Evolutionary conservation across 2,113 vertebrate genomes (phyloP), one percentile per base, ranked within the genome.

Genomic region (Microcebus ravelobensis): DNA sequence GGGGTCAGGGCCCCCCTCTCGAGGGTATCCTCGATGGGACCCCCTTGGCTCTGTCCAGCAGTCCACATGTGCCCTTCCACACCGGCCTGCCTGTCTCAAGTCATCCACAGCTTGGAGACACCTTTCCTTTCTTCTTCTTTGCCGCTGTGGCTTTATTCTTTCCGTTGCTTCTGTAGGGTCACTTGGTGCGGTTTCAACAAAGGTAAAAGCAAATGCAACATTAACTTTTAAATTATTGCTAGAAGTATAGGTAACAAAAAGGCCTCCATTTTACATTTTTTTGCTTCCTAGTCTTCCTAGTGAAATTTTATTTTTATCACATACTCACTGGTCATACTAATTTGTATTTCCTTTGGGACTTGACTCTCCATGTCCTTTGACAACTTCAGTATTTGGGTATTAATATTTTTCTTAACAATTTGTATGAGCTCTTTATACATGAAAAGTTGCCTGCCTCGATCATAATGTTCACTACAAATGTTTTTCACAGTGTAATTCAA

Each of bases 11-110:
- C 5, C 7, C 8, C 2, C 29, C 76, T 61, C 59, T 3, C 1
- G 5, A 15, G 13, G 13, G 48, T 20, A 29, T 27, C 70, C 29
- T 50, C 17, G 3, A 42, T 34, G 50, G 36, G 63, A 48, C 17
- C 17, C 3, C 29, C 48, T 36, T 25, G 0, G 1, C n/a, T 23
- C 34, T 61, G 1, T 59, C 20, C 27, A 31, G 27, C 7, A 2
- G 4, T 71, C 20, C 10, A 8, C 7, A 48, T 4, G 15, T 0
- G 0, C 15, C 13, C 0, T 15, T 45, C 31, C 25, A 9, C 5
- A 1, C 8, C 59, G 5, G 18, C 27, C 6, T 21, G 14, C 34
- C 20, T 31, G 21, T 59, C 67, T 39, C 20, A 27, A 34, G 27
- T 57, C 67, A 42, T 12, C 63, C 9, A 1, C 9, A 36, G 14